These are phyloP conservation scores for Steinernema scapterisci DNA, from an alignment of 2,888 invertebrate species.

Conservation along the genomic window DNA sequence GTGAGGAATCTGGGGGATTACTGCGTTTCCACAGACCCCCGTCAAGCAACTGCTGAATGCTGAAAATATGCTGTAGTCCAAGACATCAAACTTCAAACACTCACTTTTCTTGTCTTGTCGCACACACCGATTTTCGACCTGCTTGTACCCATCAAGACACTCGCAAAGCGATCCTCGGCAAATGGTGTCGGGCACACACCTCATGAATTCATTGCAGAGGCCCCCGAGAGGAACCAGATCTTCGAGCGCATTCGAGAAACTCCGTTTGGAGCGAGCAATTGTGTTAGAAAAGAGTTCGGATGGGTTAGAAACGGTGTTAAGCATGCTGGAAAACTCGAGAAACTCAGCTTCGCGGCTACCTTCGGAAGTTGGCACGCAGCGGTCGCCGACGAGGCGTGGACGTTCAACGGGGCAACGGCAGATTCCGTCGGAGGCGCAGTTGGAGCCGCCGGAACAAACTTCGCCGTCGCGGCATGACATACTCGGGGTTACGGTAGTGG, in stretches of 20 bases:
- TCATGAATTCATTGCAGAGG: background rate
- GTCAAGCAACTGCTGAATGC: constrained; percentile 11
- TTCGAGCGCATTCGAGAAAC: background rate
- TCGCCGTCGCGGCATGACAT: constrained; percentile 53
- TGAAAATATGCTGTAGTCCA: background rate
- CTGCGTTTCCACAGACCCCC: background rate
- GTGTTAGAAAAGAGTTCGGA: background rate
- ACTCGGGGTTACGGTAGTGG: constrained; percentile 55
- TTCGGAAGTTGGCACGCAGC: constrained; percentile 29
- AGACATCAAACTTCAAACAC: too few relatives aligned
- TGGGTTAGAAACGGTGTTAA: constrained; percentile 7
- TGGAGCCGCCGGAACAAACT: constrained; percentile 52
- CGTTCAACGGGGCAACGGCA: constrained; percentile 40
- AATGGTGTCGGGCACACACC: background rate
- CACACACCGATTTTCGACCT: background rate
- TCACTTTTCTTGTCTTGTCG: background rate
- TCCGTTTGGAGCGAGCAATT: background rate
- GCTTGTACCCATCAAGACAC: constrained; percentile 1
- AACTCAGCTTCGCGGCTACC: background rate
- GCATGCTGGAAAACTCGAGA: background rate
- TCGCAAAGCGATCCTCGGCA: constrained; percentile 12
- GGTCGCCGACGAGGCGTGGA: background rate
- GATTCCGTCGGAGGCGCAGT: constrained; percentile 45
- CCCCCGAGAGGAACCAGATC: constrained; percentile 16
- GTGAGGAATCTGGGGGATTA: background rate